Conservation (phyloP, 2,888 invertebrate genomes). For the Rotaria macrura region DNA sequence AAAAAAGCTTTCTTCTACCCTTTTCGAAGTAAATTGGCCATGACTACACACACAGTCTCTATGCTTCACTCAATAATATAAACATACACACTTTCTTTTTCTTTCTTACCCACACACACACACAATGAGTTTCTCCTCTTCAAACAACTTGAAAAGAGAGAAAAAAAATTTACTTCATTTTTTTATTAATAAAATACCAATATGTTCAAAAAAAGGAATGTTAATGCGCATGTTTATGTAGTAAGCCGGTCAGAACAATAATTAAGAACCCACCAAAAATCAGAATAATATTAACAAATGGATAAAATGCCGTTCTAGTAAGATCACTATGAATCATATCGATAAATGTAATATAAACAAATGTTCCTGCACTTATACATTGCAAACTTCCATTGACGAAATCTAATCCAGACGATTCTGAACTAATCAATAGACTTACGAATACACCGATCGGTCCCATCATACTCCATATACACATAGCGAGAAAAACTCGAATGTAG, state of each 20-base stretch:
- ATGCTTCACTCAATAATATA: neutral
- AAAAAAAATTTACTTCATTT: neutral
- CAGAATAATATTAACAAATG: neutral
- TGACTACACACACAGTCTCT: conserved; percentile 7
- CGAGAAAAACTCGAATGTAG: neutral
- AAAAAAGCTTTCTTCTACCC: neutral
- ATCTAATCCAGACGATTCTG: neutral
- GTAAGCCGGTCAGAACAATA: neutral
- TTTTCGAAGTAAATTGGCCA: conserved; percentile 21
- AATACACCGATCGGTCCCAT: neutral
- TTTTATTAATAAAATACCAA: neutral
- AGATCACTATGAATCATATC: neutral
- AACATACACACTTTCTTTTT: neutral
- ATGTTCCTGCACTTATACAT: conserved; percentile 3
- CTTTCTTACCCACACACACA: neutral
- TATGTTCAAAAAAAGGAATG: neutral
- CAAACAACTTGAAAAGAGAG: neutral
- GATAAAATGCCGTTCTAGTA: neutral
- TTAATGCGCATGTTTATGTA: neutral
- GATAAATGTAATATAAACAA: conserved; percentile 17
- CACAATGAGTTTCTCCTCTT: neutral
- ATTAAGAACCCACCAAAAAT: neutral
- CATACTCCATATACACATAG: neutral
- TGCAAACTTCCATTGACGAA: neutral
- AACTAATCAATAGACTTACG: neutral